A percentile compares a stretch with the other conserved stretches of the same genome.
These are phyloP conservation scores for Villa cingulata DNA, from an alignment of 2,888 invertebrate genomes.

Conservation along the genomic window DNA sequence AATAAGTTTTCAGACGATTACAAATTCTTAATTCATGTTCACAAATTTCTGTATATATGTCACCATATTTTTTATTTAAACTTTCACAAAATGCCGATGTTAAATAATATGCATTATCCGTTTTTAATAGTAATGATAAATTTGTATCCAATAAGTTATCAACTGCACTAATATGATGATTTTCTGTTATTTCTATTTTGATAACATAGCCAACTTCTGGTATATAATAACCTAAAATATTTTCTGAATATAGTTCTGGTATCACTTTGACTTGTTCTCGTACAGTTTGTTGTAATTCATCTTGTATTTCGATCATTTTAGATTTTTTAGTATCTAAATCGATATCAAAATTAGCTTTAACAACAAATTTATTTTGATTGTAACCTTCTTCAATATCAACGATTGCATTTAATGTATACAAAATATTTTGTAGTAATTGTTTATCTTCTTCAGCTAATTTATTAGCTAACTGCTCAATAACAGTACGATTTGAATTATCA, in stretches of 20 bases:
- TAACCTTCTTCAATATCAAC: slow-evolving; percentile 13
- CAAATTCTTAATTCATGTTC: slow-evolving; percentile 69
- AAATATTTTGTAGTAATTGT: slow-evolving; percentile 6
- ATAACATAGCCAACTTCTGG: slow-evolving; percentile 17
- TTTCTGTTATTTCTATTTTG: slow-evolving; percentile 1
- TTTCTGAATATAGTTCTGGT: neutral
- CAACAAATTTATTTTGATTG: slow-evolving; percentile 11
- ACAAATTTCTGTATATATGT: slow-evolving; percentile 63
- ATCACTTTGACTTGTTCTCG: neutral
- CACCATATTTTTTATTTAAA: slow-evolving; percentile 62
- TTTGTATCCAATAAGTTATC: slow-evolving; percentile 1
- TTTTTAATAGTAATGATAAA: slow-evolving; percentile 6
- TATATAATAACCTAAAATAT: slow-evolving; percentile 11
- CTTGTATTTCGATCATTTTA: slow-evolving; percentile 6
- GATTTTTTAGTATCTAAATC: slow-evolving; percentile 13
- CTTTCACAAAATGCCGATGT: slow-evolving; percentile 40
- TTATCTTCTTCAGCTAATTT: neutral
- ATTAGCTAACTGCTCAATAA: slow-evolving; percentile 8
- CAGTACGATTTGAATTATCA: neutral
- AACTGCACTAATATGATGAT: neutral
- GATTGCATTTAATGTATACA: slow-evolving; percentile 12
- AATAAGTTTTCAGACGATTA: slow-evolving; percentile 47
- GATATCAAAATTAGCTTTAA: slow-evolving; percentile 12
- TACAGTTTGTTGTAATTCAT: slow-evolving; percentile 3
- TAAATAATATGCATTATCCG: slow-evolving; percentile 29